Base-by-base conservation (phyloP, 2,113 vertebrate genomes). In the Notechis scutatus region DNA sequence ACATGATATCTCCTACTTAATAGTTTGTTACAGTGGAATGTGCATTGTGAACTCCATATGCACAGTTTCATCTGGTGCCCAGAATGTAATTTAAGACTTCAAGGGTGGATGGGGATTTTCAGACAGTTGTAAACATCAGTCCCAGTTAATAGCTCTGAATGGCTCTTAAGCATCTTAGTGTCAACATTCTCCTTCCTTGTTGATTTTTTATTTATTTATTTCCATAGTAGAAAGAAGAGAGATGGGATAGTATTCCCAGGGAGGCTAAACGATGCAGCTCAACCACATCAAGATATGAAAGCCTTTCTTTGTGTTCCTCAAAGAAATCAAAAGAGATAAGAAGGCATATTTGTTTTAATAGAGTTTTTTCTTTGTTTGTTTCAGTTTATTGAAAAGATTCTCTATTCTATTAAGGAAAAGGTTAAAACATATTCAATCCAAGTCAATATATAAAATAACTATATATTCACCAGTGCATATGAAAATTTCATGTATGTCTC, bases 121-220 rank as follows among this genome's bases (percentile, higher is more conserved):
- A 57, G 81, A 92, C 20, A 55, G 56, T 26, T 55, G 47, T 74
- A 64, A 55, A 91, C 54, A 88, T 88, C 88, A 92, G 90, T 61
- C 10, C 52, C 85, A 90, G 42, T 42, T 39, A 74, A 81, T 88
- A 29, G 54, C 52, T 85, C 39, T 85, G 45, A 42, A 39, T 45
- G 54, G 18, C 55, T 92, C 61, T 87, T 85, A 88, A 88, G 69
- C 74, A 92, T 74, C 85, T 88, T 89, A 91, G 21, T 54, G 54
- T 91, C 91, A 92, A 85, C 42, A 88, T 92, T 74, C 88, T 93
- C 42, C 45, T 23, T 85, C 24, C 89, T 91, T 87, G 55, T 88
- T 93, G 93, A 61, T 57, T 93, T 93, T 90, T 90, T 45, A n/a
- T n/a, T 50, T 3, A 45, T 55, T 88, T 93, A 26, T 26, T 3